A percentile compares a stretch with the other conserved stretches of the same genome.
Conservation (phyloP, 2,797 vertebrate genomes). For the Hephaestus fuliginosus region DNA sequence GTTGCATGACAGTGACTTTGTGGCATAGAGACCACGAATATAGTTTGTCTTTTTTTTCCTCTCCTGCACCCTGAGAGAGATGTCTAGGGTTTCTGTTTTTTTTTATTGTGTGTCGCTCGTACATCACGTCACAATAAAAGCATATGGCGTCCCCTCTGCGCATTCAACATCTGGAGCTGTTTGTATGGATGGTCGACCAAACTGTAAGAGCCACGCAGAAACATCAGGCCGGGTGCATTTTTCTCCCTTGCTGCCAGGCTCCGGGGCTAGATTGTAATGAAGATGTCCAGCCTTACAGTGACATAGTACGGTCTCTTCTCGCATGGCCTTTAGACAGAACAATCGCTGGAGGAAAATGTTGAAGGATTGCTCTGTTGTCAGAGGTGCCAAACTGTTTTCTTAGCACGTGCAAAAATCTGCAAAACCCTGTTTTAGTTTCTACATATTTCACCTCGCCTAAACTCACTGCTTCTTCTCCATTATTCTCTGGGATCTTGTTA, state of each 20-base stretch:
- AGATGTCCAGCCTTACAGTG: conserved; percentile 63
- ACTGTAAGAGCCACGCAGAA: conserved; percentile 58
- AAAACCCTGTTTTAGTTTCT: conserved; percentile 1
- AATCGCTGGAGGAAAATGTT: conserved; percentile 37
- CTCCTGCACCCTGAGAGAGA: conserved; percentile 29
- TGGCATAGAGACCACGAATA: conserved; percentile 54
- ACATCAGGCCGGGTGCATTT: conserved; percentile 61
- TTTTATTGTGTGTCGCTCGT: conserved; percentile 37
- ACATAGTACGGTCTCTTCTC: conserved; percentile 40
- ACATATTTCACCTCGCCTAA: neutral
- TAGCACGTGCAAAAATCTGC: conserved; percentile 20
- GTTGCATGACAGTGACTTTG: conserved; percentile 67
- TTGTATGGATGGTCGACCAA: conserved; percentile 66
- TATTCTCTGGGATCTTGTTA: conserved; percentile 28
- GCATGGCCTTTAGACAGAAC: conserved; percentile 54
- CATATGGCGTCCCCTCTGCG: conserved; percentile 49
- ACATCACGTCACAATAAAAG: conserved; percentile 62
- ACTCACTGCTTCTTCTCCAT: neutral
- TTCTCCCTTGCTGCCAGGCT: conserved; percentile 43
- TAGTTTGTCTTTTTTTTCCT: conserved; percentile 20
- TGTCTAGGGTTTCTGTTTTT: conserved; percentile 31
- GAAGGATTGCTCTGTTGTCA: conserved; percentile 21
- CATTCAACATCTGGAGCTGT: conserved; percentile 72
- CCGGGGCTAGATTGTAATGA: conserved; percentile 59
- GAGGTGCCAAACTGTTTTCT: neutral